Conservation (phyloP, 2,113 vertebrate genomes). For the Numenius arquata region DNA sequence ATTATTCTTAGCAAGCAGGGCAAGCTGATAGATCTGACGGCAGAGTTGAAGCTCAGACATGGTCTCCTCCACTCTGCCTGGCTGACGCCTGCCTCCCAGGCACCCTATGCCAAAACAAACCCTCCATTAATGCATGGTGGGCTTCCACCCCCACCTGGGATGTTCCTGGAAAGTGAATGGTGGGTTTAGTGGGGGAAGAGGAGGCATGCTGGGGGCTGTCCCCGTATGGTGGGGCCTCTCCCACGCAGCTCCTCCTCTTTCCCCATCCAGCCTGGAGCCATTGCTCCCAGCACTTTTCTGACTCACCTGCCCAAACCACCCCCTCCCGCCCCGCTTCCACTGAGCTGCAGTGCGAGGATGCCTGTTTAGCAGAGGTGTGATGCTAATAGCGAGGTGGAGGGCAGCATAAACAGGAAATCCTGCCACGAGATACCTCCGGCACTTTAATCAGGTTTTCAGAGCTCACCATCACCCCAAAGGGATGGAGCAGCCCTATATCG, state of each 20-base stretch:
- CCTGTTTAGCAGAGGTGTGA: not conserved
- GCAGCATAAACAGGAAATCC: constrained; percentile 48
- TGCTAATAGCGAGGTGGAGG: not conserved
- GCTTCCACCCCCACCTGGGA: not conserved
- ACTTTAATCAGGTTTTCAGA: not conserved
- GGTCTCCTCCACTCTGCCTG: not conserved
- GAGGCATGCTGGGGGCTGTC: not conserved
- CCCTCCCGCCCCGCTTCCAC: accelerated
- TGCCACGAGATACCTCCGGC: not conserved
- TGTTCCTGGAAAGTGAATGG: not conserved
- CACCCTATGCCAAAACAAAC: not conserved
- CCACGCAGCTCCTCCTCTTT: not conserved
- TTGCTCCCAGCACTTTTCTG: not conserved
- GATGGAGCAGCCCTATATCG: not conserved
- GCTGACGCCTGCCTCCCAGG: not conserved
- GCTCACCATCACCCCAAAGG: not conserved
- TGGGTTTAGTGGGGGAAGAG: not conserved
- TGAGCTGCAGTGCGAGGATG: not conserved
- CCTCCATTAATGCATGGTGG: not conserved
- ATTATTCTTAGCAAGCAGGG: not conserved
- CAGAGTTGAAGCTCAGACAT: not conserved
- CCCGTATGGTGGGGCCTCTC: accelerated
- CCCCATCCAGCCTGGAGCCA: not conserved
- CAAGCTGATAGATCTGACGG: not conserved
- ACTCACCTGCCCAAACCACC: not conserved